Conservation (phyloP, 2,888 invertebrate genomes). For the Euplexia lucipara region DNA sequence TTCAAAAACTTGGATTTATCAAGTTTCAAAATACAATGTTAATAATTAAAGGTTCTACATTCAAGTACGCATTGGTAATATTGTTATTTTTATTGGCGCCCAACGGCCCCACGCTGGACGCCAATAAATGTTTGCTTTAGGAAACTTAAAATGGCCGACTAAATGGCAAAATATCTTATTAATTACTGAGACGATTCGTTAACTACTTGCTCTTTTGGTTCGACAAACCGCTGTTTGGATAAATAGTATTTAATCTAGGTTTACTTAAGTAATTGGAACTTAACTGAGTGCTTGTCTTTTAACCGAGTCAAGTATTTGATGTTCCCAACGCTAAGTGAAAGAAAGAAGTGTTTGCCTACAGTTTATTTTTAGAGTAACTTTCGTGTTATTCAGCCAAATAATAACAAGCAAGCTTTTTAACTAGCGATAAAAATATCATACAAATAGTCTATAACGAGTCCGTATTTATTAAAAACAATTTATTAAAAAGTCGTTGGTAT, state of each 20-base stretch:
- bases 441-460: neutral
- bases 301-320: neutral
- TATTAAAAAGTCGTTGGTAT: too few species aligned
- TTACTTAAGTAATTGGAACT: constrained; percentile 14
- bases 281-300: constrained; percentile 3
- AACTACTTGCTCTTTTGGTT: too few species aligned
- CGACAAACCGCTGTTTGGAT: constrained; percentile 32
- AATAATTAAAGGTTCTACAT: too few species aligned
- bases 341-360: neutral
- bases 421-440: neutral
- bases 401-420: neutral
- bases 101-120: constrained; percentile 38
- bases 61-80: constrained; percentile 7
- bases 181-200: neutral
- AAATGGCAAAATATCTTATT: constrained; percentile 5
- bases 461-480: too few species aligned
- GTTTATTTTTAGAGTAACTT: constrained; percentile 1
- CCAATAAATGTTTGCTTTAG: constrained; percentile 27
- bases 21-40: too few species aligned
- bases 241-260: constrained; percentile 26
- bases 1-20: too few species aligned
- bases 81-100: constrained; percentile 39
- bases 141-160: constrained; percentile 26
- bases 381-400: neutral
- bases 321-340: neutral